Evolutionary conservation across 2,888 invertebrate genomes (phyloP).

Genomic region (Tigriopus californicus): DNA sequence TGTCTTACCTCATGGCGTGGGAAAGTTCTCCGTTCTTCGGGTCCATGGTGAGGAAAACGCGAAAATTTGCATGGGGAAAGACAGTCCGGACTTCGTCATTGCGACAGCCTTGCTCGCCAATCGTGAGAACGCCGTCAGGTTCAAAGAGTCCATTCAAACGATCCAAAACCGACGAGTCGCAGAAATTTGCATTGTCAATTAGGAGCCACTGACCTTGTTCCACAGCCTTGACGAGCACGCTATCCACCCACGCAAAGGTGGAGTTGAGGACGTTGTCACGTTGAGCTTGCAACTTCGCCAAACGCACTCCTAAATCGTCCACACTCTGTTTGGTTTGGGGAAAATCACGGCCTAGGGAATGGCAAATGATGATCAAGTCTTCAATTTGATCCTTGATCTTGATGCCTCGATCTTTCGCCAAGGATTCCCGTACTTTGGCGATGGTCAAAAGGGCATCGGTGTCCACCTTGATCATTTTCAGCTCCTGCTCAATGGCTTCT

Average conservation of each 20-base stretch:
- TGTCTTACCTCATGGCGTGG: conserved; percentile 61
- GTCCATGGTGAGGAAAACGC: conserved; percentile 85
- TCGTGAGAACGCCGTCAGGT: conserved; percentile 64
- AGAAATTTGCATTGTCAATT: conserved; percentile 82
- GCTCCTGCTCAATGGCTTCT: background rate
- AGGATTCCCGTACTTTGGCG: background rate
- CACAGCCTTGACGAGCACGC: conserved; percentile 60
- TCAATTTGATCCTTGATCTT: conserved; percentile 14
- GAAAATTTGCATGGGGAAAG: conserved; percentile 69
- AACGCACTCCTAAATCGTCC: background rate
- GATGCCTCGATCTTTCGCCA: conserved; percentile 16
- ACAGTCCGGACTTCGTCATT: conserved; percentile 51
- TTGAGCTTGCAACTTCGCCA: background rate
- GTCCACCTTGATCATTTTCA: background rate
- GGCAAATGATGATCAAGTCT: conserved; percentile 15
- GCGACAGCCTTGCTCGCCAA: conserved; percentile 73
- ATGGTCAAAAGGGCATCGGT: too few relatives aligned
- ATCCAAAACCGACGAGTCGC: conserved; percentile 89
- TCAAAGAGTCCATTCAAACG: conserved; percentile 87
- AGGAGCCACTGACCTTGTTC: conserved; percentile 63
- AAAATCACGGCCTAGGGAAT: background rate
- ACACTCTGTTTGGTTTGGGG: background rate
- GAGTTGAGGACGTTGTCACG: conserved; percentile 30
- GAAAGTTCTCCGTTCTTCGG: conserved; percentile 90
- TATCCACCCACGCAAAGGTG: conserved; percentile 82